Percentiles rank a stretch among this genome's conserved stretches.
Evolutionary conservation across 2,888 invertebrate genomes (phyloP).

Genomic region (Bembecia ichneumoniformis): DNA sequence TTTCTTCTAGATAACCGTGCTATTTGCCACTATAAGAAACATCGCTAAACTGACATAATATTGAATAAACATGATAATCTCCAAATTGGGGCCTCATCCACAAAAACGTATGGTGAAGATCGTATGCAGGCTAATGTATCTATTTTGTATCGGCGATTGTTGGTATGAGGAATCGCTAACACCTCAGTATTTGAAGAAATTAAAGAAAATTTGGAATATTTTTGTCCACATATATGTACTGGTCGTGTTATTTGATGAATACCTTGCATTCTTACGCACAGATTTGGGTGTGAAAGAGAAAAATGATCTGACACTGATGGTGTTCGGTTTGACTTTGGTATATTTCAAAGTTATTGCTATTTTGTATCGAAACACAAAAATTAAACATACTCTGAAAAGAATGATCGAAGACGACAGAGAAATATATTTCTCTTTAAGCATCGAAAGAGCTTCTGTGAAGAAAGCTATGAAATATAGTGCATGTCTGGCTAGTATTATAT

Average conservation of each 20-base stretch:
- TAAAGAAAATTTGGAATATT: constrained; percentile 25
- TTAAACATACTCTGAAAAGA: constrained; percentile 24
- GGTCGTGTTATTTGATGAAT: constrained; percentile 21
- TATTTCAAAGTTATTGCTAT: constrained; percentile 26
- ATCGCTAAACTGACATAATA: no score
- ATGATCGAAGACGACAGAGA: constrained; percentile 29
- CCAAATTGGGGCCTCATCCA: neutral
- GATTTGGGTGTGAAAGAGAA: constrained; percentile 31
- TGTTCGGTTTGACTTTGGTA: constrained; percentile 29
- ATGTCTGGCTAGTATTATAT: constrained; percentile 12
- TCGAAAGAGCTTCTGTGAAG: constrained; percentile 28
- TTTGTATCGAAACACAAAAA: constrained; percentile 23
- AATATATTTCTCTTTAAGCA: constrained; percentile 13
- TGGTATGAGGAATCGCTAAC: constrained; percentile 29
- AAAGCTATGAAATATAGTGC: constrained; percentile 18
- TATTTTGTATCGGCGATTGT: constrained; percentile 18
- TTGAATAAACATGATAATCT: no score
- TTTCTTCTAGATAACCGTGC: no score
- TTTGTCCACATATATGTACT: constrained; percentile 26
- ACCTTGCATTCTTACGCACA: constrained; percentile 21
- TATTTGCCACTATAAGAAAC: no score
- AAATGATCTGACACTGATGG: constrained; percentile 30
- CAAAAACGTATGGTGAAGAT: constrained; percentile 1
- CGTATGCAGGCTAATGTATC: constrained; percentile 1
- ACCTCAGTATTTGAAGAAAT: constrained; percentile 10